Evolutionary conservation across 1,140 invertebrate species (phyloP).

Genomic region (Drosophila nigromelanica): DNA sequence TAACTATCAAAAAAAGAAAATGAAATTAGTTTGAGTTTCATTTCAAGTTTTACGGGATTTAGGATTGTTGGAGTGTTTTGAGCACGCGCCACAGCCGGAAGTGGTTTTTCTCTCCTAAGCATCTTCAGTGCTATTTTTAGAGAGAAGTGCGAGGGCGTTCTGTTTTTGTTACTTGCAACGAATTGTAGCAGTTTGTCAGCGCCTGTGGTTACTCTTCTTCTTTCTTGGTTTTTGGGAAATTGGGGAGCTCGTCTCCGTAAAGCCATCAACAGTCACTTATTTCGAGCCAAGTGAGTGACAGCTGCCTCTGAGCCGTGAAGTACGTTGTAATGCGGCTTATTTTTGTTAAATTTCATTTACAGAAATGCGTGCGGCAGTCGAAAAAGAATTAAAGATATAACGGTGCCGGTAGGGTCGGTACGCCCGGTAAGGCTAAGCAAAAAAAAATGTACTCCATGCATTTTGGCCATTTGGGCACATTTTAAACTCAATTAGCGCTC

Average conservation of each 20-base stretch:
- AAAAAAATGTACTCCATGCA: constrained; percentile 24
- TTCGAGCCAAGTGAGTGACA: constrained; percentile 69
- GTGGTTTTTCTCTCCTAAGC: constrained; percentile 42
- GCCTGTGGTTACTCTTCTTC: constrained; percentile 33
- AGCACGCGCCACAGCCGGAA: constrained; percentile 74
- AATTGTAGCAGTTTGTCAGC: constrained; percentile 69
- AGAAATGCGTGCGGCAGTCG: constrained; percentile 61
- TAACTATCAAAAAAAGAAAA: constrained; percentile 48
- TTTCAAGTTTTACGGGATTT: constrained; percentile 51
- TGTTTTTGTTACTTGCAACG: constrained; percentile 38
- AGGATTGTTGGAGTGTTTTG: constrained; percentile 29
- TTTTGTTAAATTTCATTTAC: constrained; percentile 76
- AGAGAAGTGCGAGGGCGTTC: constrained; percentile 34
- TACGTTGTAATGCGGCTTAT: constrained; percentile 47
- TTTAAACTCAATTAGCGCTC: constrained; percentile 78
- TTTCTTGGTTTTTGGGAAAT: constrained; percentile 31
- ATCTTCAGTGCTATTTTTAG: constrained; percentile 47
- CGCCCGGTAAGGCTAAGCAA: constrained; percentile 9
- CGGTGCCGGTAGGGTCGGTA: constrained; percentile 3
- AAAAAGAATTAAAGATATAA: constrained; percentile 11
- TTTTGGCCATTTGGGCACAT: constrained; percentile 71
- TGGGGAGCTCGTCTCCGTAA: constrained; percentile 57
- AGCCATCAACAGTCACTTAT: constrained; percentile 77
- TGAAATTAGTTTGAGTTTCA: constrained; percentile 71
- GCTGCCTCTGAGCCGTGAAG: constrained; percentile 48